Evolutionary conservation across 2,888 invertebrate genomes (phyloP).

Genomic region (Rugalucina vietnamica): DNA sequence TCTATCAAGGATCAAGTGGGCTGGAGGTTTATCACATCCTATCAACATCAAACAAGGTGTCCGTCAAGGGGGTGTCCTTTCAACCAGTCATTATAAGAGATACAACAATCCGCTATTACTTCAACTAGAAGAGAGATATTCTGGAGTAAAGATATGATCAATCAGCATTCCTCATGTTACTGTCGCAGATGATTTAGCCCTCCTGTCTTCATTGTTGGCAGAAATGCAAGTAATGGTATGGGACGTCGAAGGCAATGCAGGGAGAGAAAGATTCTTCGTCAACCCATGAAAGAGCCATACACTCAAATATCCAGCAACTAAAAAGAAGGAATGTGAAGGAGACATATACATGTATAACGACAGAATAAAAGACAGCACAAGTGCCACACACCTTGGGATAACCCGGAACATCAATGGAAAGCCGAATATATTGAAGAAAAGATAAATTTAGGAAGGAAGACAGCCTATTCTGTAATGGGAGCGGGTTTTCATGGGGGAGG

Average conservation of each 20-base stretch:
- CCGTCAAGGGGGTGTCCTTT: not conserved
- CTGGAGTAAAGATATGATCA: slow-evolving; percentile 15
- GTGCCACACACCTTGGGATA: no score
- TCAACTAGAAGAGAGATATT: slow-evolving; percentile 2
- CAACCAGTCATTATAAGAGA: slow-evolving; percentile 9
- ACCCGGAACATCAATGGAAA: no score
- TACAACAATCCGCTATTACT: slow-evolving; percentile 11
- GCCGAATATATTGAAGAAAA: no score
- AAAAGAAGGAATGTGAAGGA: no score
- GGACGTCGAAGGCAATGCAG: no score
- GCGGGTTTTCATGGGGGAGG: no score
- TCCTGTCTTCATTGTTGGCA: not conserved
- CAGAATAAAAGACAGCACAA: no score
- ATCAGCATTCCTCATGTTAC: not conserved
- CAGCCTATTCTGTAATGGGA: no score
- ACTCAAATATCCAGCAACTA: not conserved
- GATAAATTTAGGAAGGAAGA: no score
- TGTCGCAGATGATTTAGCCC: slow-evolving; percentile 13
- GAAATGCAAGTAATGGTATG: slow-evolving; percentile 12
- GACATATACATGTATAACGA: no score
- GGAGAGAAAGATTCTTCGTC: not conserved
- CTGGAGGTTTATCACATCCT: not conserved
- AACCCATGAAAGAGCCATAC: slow-evolving; percentile 10
- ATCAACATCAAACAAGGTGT: slow-evolving; percentile 1
- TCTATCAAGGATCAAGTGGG: slow-evolving; percentile 20